Evolutionary conservation across 2,797 vertebrate species (phyloP), one percentile per base, ranked within the genome.

Genomic region (Austrolebias charrua): DNA sequence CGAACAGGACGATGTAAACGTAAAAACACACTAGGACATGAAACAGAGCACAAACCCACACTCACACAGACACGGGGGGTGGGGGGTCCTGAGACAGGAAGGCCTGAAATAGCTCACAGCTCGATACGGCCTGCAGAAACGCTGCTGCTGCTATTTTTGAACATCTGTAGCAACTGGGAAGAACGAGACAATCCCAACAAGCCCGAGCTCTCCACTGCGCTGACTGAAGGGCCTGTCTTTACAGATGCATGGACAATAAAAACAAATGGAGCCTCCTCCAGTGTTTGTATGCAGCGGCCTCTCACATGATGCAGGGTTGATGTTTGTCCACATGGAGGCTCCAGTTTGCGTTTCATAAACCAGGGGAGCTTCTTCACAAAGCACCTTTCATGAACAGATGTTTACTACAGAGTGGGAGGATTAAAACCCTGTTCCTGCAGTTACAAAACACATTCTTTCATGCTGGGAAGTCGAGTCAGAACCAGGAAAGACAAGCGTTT

Each of bases 21-120:
- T 43, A 15, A 48, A 78, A 78, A 45, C 16, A 40, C 4, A 64
- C 59, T 61, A 49, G 68, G 55, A 71, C 53, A 80, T 29, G 60
- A 67, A 76, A 71, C 58, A 61, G 31, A 80, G 54, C 59, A 75
- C 67, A 66, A 80, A 73, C 70, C 35, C 60, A 73, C 64, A 79
- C 81, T 86, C 82, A 83, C 66, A 76, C 55, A 60, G 59, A 84
- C 77, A 86, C 81, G 71, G 77, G 56, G 78, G 40, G 86, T 86
- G 83, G 86, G 66, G 88, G 87, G 91, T 92, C 91, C 91, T 91
- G 89, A 85, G 69, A 91, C 91, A 92, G 90, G 90, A 92, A 92
- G 89, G 88, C 80, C 87, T 90, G 88, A 92, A 92, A 92, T 90
- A 92, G 89, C 85, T 67, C 80, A 74, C 70, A 71, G 87, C 86